Evolutionary conservation across 2,113 vertebrate species (phyloP).

Genomic region (Cromileptes altivelis): DNA sequence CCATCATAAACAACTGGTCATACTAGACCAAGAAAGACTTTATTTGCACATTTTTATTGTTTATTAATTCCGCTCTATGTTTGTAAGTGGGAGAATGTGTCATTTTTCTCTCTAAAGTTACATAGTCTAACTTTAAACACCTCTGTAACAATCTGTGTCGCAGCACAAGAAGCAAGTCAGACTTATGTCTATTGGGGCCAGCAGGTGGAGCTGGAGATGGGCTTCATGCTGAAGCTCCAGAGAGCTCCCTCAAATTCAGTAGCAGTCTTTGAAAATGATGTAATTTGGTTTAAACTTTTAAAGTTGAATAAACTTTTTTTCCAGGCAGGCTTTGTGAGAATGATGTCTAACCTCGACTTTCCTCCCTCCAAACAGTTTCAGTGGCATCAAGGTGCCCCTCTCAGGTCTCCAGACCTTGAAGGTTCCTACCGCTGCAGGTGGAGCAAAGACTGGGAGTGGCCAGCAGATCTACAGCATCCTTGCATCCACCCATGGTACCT

Average conservation of each 20-base stretch:
- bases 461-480: constrained; percentile 80
- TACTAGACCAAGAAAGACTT: neutral
- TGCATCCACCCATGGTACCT: constrained; percentile 47
- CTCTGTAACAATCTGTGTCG: neutral
- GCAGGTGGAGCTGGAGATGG: constrained; percentile 22
- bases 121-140: neutral
- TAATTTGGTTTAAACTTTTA: neutral
- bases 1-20: neutral
- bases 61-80: neutral
- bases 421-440: constrained; percentile 27
- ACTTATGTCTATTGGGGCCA: neutral
- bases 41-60: neutral
- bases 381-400: constrained; percentile 72
- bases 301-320: neutral
- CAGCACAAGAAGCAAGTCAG: neutral
- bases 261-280: neutral
- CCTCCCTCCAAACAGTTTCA: constrained; percentile 67
- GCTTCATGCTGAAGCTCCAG: neutral
- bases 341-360: neutral
- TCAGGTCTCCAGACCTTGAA: constrained; percentile 76
- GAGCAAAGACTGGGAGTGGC: neutral
- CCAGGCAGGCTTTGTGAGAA: neutral
- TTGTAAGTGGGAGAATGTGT: too few relatives aligned
- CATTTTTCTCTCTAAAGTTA: neutral
- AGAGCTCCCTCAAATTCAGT: neutral